These are phyloP conservation scores for Centruroides sculpturatus DNA, from an alignment of 1,140 invertebrate genomes.

Conservation along the genomic window DNA sequence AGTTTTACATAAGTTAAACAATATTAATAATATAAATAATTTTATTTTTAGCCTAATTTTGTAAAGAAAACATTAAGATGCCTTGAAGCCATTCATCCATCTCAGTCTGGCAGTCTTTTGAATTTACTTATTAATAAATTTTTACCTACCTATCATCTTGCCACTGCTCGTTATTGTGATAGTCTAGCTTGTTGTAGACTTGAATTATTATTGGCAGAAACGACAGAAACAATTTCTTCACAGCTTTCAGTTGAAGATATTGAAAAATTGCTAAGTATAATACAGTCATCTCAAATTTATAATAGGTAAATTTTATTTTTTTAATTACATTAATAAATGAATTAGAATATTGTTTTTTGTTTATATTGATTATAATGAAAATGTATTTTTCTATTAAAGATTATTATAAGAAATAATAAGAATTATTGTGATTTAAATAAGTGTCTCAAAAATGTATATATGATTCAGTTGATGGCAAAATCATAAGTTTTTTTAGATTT, in stretches of 20 bases:
- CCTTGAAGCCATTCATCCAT: constrained; percentile 48
- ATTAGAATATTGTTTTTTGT: too few species aligned
- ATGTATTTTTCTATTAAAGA: too few species aligned
- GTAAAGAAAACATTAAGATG: constrained; percentile 41
- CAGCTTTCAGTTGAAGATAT: constrained; percentile 45
- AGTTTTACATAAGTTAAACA: too few species aligned
- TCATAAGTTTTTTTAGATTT: too few species aligned
- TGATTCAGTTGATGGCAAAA: too few species aligned
- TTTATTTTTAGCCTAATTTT: constrained; percentile 31
- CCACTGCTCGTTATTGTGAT: constrained; percentile 41
- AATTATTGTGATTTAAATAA: too few species aligned
- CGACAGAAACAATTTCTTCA: constrained; percentile 24
- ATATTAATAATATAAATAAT: too few species aligned
- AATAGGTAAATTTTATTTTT: constrained; percentile 33
- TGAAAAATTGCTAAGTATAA: constrained; percentile 35
- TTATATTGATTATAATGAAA: too few species aligned
- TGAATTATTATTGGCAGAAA: constrained; percentile 44
- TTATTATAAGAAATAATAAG: too few species aligned
- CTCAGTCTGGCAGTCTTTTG: constrained; percentile 46
- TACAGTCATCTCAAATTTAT: constrained; percentile 35
- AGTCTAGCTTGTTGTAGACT: constrained; percentile 44
- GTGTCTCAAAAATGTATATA: too few species aligned
- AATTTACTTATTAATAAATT: constrained; percentile 42
- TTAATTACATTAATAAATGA: neutral
- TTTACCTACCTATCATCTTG: constrained; percentile 41